phyloP scores from a whole-genome alignment of 2,113 vertebrate genomes.

The Vulpes lagopus region DNA sequence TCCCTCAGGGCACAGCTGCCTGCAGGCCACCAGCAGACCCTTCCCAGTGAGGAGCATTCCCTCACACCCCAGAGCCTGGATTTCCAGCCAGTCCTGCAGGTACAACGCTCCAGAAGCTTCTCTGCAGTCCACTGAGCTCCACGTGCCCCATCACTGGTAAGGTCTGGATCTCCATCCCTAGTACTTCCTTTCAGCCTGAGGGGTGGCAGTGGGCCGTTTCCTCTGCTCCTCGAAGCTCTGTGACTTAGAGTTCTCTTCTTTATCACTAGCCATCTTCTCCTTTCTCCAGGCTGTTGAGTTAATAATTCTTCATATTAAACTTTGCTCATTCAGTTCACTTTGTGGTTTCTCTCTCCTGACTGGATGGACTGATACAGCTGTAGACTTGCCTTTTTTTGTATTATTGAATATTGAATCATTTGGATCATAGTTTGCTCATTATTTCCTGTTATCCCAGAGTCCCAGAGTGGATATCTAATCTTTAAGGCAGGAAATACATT shows the following conservation, averaged over 20 bases:
- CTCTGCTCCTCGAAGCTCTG: not conserved
- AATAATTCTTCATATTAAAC: not conserved
- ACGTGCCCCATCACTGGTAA: accelerated
- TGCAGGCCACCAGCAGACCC: not conserved
- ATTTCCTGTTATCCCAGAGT: not conserved
- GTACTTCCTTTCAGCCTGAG: not conserved
- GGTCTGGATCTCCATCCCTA: not conserved
- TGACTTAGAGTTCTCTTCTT: not conserved
- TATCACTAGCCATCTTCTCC: not conserved
- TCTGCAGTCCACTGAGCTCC: not conserved
- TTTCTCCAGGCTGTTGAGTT: not conserved
- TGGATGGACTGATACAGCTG: not conserved
- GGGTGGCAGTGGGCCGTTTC: not conserved
- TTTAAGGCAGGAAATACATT: not conserved
- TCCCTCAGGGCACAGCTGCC: not conserved
- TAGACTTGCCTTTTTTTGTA: not conserved
- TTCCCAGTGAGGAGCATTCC: not conserved
- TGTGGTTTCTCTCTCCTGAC: not conserved
- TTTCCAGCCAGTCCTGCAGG: not conserved
- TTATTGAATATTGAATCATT: not conserved
- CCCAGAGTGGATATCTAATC: not conserved
- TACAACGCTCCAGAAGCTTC: too few relatives aligned
- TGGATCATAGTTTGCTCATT: too few relatives aligned
- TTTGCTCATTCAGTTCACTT: not conserved
- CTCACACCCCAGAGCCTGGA: not conserved